Evolutionary conservation across 2,113 vertebrate species (phyloP).

Genomic region (Tragelaphus strepsiceros): DNA sequence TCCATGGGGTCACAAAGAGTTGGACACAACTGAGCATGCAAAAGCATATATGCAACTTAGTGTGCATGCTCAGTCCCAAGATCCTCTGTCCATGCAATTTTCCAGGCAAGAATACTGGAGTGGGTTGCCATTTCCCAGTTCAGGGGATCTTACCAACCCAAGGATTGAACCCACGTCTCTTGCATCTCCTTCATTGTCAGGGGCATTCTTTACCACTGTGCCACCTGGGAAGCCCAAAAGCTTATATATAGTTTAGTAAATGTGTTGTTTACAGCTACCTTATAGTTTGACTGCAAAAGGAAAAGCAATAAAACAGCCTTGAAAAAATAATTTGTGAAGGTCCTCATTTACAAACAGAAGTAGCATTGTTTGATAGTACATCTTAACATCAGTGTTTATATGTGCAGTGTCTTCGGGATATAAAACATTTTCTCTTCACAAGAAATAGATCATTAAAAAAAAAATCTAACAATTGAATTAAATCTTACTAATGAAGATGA

Average conservation of each 20-base stretch:
- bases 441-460: background rate
- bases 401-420: background rate
- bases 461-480: background rate
- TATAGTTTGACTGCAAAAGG: background rate
- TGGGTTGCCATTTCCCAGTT: background rate
- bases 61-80: background rate
- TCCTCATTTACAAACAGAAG: background rate
- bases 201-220: background rate
- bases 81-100: background rate
- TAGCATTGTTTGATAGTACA: background rate
- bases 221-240: background rate
- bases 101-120: background rate
- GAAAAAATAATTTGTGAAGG: background rate
- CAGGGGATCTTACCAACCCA: background rate
- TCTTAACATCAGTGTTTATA: background rate
- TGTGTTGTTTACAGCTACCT: background rate
- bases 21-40: fast-evolving
- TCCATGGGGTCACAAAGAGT: background rate
- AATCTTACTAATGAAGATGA: conserved; percentile 13
- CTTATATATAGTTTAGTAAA: background rate
- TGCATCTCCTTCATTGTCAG: background rate
- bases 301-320: background rate
- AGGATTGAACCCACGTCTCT: background rate
- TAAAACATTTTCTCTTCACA: background rate
- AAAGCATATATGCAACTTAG: background rate